Percentiles rank a stretch among this genome's conserved stretches.
Conservation (phyloP, 1,140 invertebrate species). For the Pseudomyrmex pallidus region DNA sequence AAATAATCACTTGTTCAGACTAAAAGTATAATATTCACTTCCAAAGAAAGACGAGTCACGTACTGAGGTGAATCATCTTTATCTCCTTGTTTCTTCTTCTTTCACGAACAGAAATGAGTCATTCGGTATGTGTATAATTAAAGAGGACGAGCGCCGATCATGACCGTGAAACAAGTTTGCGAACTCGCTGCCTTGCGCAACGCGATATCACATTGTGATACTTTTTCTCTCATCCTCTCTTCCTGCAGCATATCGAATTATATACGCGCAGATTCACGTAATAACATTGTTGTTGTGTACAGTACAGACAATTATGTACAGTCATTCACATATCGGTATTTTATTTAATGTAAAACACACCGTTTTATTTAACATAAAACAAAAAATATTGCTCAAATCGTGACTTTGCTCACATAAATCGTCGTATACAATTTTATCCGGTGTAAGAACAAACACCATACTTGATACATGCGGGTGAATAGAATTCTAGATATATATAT, state of each 20-base stretch:
- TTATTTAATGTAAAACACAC: too few relatives aligned
- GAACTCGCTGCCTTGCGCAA: conserved; percentile 29
- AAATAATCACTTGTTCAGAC: too few relatives aligned
- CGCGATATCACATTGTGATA: neutral
- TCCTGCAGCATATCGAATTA: neutral
- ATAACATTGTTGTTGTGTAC: neutral
- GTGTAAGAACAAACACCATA: neutral
- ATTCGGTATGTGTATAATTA: conserved; percentile 29
- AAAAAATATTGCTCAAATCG: too few relatives aligned
- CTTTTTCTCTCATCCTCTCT: conserved; percentile 31
- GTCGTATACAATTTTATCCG: too few relatives aligned
- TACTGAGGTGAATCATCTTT: conserved; percentile 28
- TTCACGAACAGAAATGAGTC: conserved; percentile 41
- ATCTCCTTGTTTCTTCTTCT: neutral
- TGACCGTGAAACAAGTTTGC: conserved; percentile 53
- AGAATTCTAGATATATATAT: too few relatives aligned
- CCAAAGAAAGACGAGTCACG: neutral
- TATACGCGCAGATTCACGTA: neutral
- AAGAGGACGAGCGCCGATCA: conserved; percentile 24
- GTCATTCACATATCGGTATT: too few relatives aligned
- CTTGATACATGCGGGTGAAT: neutral
- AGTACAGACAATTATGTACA: too few relatives aligned
- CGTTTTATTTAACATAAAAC: too few relatives aligned
- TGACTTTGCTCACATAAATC: too few relatives aligned
- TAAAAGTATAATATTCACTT: too few relatives aligned